phyloP scores from a whole-genome alignment of 2,113 vertebrate species.

The Mus pahari region DNA sequence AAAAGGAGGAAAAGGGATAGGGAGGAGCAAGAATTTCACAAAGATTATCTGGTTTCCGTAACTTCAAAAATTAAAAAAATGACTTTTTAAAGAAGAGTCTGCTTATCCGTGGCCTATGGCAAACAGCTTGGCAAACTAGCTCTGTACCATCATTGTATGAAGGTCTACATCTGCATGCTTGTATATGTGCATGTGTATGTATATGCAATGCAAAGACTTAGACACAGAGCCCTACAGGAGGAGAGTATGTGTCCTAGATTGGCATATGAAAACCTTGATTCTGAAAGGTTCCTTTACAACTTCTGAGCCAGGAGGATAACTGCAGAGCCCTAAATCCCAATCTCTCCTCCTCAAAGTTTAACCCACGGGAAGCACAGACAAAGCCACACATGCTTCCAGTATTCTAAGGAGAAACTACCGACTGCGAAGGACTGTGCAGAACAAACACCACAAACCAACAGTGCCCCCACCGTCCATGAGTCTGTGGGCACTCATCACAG shows the following conservation, averaged over 20 bases:
- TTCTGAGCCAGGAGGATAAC: background rate
- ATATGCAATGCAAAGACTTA: background rate
- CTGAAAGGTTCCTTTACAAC: constrained; percentile 28
- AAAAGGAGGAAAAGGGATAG: background rate
- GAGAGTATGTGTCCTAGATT: background rate
- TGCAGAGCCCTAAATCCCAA: background rate
- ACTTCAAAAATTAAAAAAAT: constrained; percentile 12
- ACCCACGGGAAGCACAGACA: constrained; percentile 51
- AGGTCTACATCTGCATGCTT: background rate
- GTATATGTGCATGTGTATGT: no score
- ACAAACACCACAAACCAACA: background rate
- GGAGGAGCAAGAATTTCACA: background rate
- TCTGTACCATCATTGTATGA: background rate
- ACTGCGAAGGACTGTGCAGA: constrained; percentile 26
- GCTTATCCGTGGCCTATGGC: background rate
- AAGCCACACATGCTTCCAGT: background rate
- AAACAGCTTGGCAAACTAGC: background rate
- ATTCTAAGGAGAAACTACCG: background rate
- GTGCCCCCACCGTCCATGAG: background rate
- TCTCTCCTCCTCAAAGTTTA: background rate
- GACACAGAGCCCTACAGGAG: background rate
- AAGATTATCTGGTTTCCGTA: background rate
- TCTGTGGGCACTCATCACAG: background rate
- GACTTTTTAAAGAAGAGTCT: background rate
- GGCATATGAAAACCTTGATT: constrained; percentile 35